phyloP scores from a whole-genome alignment of 2,888 invertebrate species.

The Monoplex corrugatus region DNA sequence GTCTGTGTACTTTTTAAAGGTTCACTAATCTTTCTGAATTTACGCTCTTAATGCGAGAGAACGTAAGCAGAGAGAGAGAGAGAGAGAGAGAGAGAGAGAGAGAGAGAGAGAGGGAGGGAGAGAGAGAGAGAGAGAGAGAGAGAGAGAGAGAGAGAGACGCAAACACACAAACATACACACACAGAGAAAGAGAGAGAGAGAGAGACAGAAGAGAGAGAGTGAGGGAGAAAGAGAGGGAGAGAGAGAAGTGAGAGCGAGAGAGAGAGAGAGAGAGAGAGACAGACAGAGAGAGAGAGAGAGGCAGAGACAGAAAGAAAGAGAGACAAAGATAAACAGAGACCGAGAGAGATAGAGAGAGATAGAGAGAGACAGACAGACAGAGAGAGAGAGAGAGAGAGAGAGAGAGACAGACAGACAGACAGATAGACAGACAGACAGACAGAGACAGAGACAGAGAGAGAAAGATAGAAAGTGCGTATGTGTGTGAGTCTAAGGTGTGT shows the following conservation, averaged over 20 bases:
- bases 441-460: too few species aligned
- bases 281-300: too few species aligned
- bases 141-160: background rate
- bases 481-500: background rate
- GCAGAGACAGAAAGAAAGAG: too few species aligned
- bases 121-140: background rate
- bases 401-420: background rate
- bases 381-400: background rate
- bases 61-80: too few species aligned
- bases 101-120: background rate
- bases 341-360: slow-evolving; percentile 34
- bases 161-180: too few species aligned
- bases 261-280: background rate
- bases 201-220: too few species aligned
- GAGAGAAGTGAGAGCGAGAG: background rate
- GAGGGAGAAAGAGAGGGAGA: background rate
- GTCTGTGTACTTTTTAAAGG: too few species aligned
- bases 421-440: too few species aligned
- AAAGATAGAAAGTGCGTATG: background rate
- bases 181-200: background rate
- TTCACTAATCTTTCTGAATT: too few species aligned
- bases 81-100: background rate
- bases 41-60: too few species aligned
- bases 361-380: too few species aligned
- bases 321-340: slow-evolving; percentile 25